These are phyloP conservation scores for Ligdia adustata DNA, from an alignment of 2,888 invertebrate genomes.

Conservation along the genomic window DNA sequence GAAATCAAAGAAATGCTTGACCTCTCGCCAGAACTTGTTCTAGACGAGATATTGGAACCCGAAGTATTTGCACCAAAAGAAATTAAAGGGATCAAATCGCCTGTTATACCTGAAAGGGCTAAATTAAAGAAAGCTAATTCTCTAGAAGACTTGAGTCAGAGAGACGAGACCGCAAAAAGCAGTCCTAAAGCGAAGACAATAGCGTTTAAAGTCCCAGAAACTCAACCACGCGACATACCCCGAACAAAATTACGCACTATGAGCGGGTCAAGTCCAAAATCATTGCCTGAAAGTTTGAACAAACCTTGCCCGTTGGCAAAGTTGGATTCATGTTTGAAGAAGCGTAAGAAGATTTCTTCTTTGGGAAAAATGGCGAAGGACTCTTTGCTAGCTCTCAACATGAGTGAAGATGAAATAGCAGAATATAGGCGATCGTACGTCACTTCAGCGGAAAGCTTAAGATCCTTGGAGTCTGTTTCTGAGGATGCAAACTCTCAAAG, in stretches of 20 bases:
- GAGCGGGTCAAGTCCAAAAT: constrained; percentile 76
- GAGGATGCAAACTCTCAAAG: constrained; percentile 76
- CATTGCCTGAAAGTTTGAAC: constrained; percentile 72
- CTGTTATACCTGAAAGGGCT: constrained; percentile 68
- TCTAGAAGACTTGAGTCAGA: constrained; percentile 63
- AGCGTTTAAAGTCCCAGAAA: constrained; percentile 72
- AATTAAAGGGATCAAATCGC: constrained; percentile 54
- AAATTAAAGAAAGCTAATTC: constrained; percentile 73
- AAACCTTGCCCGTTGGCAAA: constrained; percentile 67
- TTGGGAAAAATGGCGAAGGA: constrained; percentile 77
- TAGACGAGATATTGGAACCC: constrained; percentile 65
- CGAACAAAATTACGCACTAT: constrained; percentile 60
- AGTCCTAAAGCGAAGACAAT: constrained; percentile 66
- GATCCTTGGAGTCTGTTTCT: constrained; percentile 74
- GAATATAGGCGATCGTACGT: constrained; percentile 74
- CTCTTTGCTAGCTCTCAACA: constrained; percentile 72
- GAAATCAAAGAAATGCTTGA: constrained; percentile 69
- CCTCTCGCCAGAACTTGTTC: constrained; percentile 70
- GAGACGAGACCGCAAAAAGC: constrained; percentile 47
- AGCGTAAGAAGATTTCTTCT: constrained; percentile 73
- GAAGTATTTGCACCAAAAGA: constrained; percentile 62
- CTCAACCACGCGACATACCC: constrained; percentile 72
- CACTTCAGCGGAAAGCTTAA: constrained; percentile 73
- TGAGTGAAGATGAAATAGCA: constrained; percentile 76
- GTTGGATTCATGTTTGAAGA: constrained; percentile 63